Conservation (phyloP, 2,888 invertebrate species). For the Griposia aprilina region DNA sequence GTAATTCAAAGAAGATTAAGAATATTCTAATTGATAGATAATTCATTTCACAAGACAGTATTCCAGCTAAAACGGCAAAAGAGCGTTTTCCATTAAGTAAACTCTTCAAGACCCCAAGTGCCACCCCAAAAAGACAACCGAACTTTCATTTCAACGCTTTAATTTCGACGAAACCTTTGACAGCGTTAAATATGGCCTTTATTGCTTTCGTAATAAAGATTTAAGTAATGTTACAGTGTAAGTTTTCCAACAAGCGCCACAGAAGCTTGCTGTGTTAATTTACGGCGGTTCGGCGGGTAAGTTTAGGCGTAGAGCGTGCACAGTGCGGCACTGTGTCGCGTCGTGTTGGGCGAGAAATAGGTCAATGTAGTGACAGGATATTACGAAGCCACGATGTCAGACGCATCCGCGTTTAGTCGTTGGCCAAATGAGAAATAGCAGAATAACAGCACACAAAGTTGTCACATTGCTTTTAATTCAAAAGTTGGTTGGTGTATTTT, state of each 20-base stretch:
- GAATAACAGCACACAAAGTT: slow-evolving; percentile 71
- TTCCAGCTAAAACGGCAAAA: slow-evolving; percentile 65
- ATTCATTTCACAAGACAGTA: slow-evolving; percentile 48
- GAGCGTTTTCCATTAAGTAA: slow-evolving; percentile 76
- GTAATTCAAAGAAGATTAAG: slow-evolving; percentile 20
- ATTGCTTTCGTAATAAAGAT: slow-evolving; percentile 88
- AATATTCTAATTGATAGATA: slow-evolving; percentile 48
- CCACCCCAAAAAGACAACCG: slow-evolving; percentile 77
- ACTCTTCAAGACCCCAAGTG: slow-evolving; percentile 77
- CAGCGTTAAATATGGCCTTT: slow-evolving; percentile 84
- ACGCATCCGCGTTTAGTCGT: slow-evolving; percentile 82
- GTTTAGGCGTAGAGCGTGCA: slow-evolving; percentile 64
- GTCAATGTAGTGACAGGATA: slow-evolving; percentile 86
- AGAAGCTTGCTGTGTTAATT: slow-evolving; percentile 66
- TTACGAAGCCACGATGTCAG: slow-evolving; percentile 87
- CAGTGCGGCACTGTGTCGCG: slow-evolving; percentile 70
- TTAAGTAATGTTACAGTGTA: slow-evolving; percentile 76
- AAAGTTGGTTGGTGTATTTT: slow-evolving; percentile 60
- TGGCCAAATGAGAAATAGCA: slow-evolving; percentile 87
- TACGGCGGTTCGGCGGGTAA: slow-evolving; percentile 58
- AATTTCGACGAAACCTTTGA: slow-evolving; percentile 84
- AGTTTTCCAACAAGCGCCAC: slow-evolving; percentile 72
- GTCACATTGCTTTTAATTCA: slow-evolving; percentile 65
- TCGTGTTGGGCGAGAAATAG: slow-evolving; percentile 76
- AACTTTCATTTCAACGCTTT: slow-evolving; percentile 86